Percentiles rank a stretch among this genome's conserved stretches.
Evolutionary conservation across 2,113 vertebrate species (phyloP).

Genomic region (Phycodurus eques): DNA sequence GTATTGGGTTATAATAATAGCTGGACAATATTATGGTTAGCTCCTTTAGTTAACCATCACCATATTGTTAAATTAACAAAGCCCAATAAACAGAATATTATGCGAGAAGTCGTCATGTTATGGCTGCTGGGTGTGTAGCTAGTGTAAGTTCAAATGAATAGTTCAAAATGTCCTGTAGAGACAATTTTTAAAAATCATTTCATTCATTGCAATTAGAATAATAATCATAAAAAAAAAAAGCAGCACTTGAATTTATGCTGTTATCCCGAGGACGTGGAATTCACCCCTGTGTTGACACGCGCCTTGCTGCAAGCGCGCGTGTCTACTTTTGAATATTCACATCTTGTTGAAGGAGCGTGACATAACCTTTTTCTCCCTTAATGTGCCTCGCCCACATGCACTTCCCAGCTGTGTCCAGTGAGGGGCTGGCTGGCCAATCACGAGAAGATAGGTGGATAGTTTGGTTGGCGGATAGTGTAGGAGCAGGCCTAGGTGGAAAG

Average conservation of each 20-base stretch:
- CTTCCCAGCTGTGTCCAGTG: slow-evolving; percentile 73
- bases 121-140: too few species aligned
- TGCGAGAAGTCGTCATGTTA: too few species aligned
- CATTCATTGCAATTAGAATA: not conserved
- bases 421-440: slow-evolving; percentile 54
- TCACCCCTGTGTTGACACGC: slow-evolving; percentile 47
- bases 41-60: too few species aligned
- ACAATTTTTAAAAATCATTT: not conserved
- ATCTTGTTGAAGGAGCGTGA: slow-evolving; percentile 68
- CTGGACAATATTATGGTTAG: too few species aligned
- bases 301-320: slow-evolving; percentile 22
- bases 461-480: slow-evolving; percentile 56
- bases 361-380: slow-evolving; percentile 70
- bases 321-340: slow-evolving; percentile 68
- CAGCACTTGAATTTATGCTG: slow-evolving; percentile 11
- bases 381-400: slow-evolving; percentile 71
- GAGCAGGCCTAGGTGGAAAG: slow-evolving; percentile 79
- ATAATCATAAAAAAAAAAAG: slow-evolving; percentile 10
- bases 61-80: too few species aligned
- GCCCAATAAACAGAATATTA: too few species aligned
- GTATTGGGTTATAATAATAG: not conserved
- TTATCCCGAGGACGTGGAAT: slow-evolving; percentile 24
- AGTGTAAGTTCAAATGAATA: not conserved
- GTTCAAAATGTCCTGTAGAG: not conserved
- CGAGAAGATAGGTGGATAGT: slow-evolving; percentile 13